These are phyloP conservation scores for Solen grandis DNA, from an alignment of 1,140 invertebrate species.

Conservation along the genomic window DNA sequence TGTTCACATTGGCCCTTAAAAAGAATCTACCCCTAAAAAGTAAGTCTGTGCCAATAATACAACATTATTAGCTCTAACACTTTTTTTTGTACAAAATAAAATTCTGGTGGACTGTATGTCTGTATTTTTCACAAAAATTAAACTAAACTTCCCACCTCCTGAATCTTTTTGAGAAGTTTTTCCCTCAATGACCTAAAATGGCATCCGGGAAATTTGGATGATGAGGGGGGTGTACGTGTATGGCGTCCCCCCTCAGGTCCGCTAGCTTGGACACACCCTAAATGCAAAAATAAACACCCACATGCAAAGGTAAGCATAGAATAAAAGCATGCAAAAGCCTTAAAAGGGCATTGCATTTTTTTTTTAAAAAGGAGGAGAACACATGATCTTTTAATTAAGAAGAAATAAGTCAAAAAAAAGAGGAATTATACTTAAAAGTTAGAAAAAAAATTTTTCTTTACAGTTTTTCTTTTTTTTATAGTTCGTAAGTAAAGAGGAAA, in stretches of 20 bases:
- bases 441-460: too few relatives aligned
- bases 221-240: neutral
- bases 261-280: conserved; percentile 12
- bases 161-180: neutral
- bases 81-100: conserved; percentile 1
- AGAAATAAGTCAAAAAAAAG: too few relatives aligned
- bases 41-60: neutral
- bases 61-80: conserved; percentile 12
- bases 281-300: neutral
- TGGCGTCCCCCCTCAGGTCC: neutral
- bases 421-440: too few relatives aligned
- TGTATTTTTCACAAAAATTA: too few relatives aligned
- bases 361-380: too few relatives aligned
- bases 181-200: conserved; percentile 1
- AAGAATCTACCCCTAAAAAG: conserved; percentile 24
- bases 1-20: conserved; percentile 21
- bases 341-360: too few relatives aligned
- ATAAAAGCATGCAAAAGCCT: too few relatives aligned
- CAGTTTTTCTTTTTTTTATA: too few relatives aligned
- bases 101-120: conserved; percentile 27
- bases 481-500: too few relatives aligned
- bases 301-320: neutral
- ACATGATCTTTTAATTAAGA: too few relatives aligned
- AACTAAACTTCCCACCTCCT: conserved; percentile 10
- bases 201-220: neutral